Evolutionary conservation across 1,140 invertebrate genomes (phyloP).

Genomic region (Octopus sinensis): DNA sequence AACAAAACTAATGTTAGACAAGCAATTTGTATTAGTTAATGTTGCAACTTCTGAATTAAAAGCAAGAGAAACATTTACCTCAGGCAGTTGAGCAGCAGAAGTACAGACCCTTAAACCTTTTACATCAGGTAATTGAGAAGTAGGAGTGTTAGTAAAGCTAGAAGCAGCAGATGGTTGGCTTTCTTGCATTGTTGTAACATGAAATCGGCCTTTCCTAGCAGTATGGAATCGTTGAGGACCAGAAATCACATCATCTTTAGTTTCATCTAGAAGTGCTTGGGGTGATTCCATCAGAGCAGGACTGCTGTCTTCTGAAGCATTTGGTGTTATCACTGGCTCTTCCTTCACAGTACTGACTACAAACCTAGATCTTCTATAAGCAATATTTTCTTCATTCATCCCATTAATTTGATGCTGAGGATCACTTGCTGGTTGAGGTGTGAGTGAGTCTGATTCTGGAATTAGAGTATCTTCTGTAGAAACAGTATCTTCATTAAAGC

Average conservation of each 20-base stretch:
- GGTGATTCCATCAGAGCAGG: not conserved
- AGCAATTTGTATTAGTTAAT: too few relatives aligned
- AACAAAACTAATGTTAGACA: too few relatives aligned
- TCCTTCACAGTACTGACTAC: conserved; percentile 33
- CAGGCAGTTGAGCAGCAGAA: conserved; percentile 28
- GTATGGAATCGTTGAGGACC: not conserved
- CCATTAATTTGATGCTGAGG: not conserved
- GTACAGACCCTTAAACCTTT: conserved; percentile 24
- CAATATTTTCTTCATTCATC: conserved; percentile 14
- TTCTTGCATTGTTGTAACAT: conserved; percentile 28
- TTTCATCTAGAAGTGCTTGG: conserved; percentile 6
- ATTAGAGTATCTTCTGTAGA: not conserved
- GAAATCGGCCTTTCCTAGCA: conserved; percentile 28
- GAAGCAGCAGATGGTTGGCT: conserved; percentile 17
- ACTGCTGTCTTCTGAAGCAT: not conserved
- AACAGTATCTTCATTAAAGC: not conserved
- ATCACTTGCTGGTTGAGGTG: conserved; percentile 6
- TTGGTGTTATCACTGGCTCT: conserved; percentile 29
- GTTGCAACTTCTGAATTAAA: not conserved
- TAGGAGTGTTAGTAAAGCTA: not conserved
- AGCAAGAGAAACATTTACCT: conserved; percentile 20
- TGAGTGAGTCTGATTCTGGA: not conserved
- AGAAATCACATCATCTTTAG: not conserved
- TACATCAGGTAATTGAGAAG: conserved; percentile 22
- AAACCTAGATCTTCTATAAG: conserved; percentile 27